Evolutionary conservation across 2,797 vertebrate species (phyloP), one percentile per base, ranked within the genome.

Genomic region (Hylomyscus alleni): DNA sequence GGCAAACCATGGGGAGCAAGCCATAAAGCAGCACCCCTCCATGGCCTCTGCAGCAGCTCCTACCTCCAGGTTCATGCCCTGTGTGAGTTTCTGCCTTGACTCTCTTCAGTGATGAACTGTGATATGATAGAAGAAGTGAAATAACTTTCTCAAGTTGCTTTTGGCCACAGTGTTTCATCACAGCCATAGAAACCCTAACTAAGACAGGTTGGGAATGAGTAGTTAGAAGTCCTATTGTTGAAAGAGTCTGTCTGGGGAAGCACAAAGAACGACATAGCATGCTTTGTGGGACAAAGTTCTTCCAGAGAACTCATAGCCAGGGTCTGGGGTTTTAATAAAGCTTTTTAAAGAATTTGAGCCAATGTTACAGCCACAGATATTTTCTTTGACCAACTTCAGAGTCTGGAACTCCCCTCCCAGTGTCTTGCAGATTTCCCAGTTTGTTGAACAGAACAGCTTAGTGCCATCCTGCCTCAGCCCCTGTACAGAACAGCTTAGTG

Each of bases 271-370:
- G 6, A 37, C 2, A 34, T 40, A 60, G 12, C 37, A 10, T 12
- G 50, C 34, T 26, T 22, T 62, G 67, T 14, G 6, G 29, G 56
- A 22, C 6, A 7, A 0, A 40, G 19, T 34, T 37, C 37, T 65
- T 9, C 47, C 40, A 29, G 65, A 77, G 65, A 54, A 17, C 50
- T 85, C 52, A 60, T 22, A 75, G 44, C 44, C 29, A 40, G 40
- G 7, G 3, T 11, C 56, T 69, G 7, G n/a, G 37, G 19, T 73
- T 47, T 17, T 44, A 65, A 37, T 31, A 40, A 1, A 72, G 44
- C 91, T 83, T 90, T 24, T 75, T 92, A 77, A 92, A 60, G 8
- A 47, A 20, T 85, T 50, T 88, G 77, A 90, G 56, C 3, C 14
- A 19, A 6, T 1, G 17, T 6, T 7, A 26, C 11, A 40, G 47